Evolutionary conservation across 37 sponge, comb jelly and placozoan genomes (phyloP).

Genomic region (Hexactinellida sp.): DNA sequence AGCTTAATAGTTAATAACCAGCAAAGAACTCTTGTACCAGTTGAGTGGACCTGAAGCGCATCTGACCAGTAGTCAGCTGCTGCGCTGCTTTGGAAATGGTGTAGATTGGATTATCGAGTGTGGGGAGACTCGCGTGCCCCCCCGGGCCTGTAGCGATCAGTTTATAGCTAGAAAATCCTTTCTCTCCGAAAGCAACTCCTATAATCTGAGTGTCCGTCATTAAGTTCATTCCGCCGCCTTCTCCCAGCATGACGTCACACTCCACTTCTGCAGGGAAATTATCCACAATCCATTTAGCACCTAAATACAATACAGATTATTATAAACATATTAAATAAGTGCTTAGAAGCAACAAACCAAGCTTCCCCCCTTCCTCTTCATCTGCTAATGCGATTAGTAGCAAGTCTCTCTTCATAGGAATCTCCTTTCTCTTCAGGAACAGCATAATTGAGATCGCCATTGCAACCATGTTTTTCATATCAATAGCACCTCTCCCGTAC

Average conservation of each 20-base stretch:
- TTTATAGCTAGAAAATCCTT: constrained; percentile 30
- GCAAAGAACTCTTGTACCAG: constrained; percentile 29
- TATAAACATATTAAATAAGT: background rate
- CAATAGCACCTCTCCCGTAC: constrained; percentile 65
- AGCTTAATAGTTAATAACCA: too few relatives aligned
- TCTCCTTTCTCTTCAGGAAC: constrained; percentile 35
- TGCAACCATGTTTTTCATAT: constrained; percentile 82
- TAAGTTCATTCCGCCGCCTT: constrained; percentile 57
- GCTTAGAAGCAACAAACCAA: background rate
- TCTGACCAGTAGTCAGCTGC: constrained; percentile 24
- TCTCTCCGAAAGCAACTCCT: constrained; percentile 60
- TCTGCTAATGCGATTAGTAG: constrained; percentile 67
- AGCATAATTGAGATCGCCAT: constrained; percentile 41
- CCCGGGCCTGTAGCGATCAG: constrained; percentile 49
- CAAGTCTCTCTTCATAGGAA: constrained; percentile 47
- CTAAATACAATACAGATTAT: constrained; percentile 14
- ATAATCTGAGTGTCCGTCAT: constrained; percentile 26
- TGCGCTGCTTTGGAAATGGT: constrained; percentile 31
- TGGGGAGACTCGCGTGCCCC: constrained; percentile 46
- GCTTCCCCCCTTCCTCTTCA: constrained; percentile 36
- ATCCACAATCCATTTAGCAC: constrained; percentile 52
- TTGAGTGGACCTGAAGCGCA: constrained; percentile 35
- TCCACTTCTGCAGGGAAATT: constrained; percentile 49
- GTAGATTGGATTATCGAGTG: constrained; percentile 52
- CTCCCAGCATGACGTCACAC: constrained; percentile 54